Evolutionary conservation across 2,888 invertebrate species (phyloP).

Genomic region (Drosophila neotestacea): DNA sequence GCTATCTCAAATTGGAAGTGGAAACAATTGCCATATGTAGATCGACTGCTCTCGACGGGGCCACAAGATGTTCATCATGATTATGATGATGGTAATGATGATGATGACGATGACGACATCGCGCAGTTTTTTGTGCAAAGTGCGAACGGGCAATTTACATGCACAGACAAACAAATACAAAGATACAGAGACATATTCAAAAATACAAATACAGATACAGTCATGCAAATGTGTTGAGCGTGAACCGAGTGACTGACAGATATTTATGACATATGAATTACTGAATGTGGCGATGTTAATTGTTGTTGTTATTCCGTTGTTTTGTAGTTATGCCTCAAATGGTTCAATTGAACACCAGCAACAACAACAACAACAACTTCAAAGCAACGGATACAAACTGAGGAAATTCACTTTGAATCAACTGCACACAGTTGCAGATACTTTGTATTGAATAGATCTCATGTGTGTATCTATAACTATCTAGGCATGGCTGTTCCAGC

Average conservation of each 20-base stretch:
- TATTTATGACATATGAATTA: constrained; percentile 79
- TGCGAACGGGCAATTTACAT: constrained; percentile 64
- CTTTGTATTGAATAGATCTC: constrained; percentile 31
- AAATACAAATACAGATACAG: constrained; percentile 21
- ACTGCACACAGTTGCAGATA: constrained; percentile 31
- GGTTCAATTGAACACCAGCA: constrained; percentile 67
- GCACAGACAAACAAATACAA: constrained; percentile 26
- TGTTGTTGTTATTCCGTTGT: constrained; percentile 49
- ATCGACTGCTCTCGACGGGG: constrained; percentile 47
- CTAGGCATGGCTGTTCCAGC: constrained; percentile 23
- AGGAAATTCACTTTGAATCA: constrained; percentile 55
- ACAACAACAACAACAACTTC: constrained; percentile 38
- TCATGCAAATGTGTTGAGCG: constrained; percentile 35
- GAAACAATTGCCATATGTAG: constrained; percentile 67
- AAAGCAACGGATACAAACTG: constrained; percentile 70
- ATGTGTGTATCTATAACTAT: constrained; percentile 19
- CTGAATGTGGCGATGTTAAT: constrained; percentile 64
- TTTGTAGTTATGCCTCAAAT: constrained; percentile 60
- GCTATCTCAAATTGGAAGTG: constrained; percentile 60
- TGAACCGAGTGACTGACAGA: constrained; percentile 60
- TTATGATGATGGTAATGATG: constrained; percentile 11
- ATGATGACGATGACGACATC: constrained; percentile 57
- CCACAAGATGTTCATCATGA: constrained; percentile 42
- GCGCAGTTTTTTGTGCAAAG: constrained; percentile 63
- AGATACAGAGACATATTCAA: constrained; percentile 22